Conservation (phyloP, 2,888 invertebrate genomes). For the Anthrax anthrax region DNA sequence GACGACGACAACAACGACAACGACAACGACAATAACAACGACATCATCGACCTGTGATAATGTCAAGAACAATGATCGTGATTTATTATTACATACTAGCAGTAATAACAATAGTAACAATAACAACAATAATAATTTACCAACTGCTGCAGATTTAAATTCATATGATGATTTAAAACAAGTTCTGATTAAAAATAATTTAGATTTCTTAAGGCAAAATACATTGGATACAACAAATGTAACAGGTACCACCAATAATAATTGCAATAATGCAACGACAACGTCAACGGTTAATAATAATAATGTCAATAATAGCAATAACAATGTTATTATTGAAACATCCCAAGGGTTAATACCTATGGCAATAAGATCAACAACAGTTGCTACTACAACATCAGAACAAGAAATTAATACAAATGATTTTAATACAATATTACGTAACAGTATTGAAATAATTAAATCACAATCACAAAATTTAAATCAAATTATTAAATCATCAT, state of each 20-base stretch:
- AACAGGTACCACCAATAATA: not conserved
- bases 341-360: slow-evolving; percentile 5
- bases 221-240: not conserved
- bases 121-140: slow-evolving; percentile 13
- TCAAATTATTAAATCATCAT: not conserved
- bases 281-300: not conserved
- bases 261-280: not conserved
- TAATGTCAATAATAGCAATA: not conserved
- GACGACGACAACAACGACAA: too few species aligned
- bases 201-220: slow-evolving; percentile 14
- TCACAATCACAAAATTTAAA: too few species aligned
- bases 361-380: not conserved
- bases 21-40: not conserved
- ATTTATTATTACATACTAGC: slow-evolving; percentile 14
- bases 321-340: slow-evolving; percentile 2
- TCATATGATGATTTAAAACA: slow-evolving; percentile 18
- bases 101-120: not conserved
- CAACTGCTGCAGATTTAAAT: slow-evolving; percentile 11
- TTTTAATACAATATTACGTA: slow-evolving; percentile 13
- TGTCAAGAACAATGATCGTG: slow-evolving; percentile 16
- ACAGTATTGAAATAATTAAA: slow-evolving; percentile 16
- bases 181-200: slow-evolving; percentile 17
- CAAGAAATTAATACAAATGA: not conserved
- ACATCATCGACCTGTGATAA: slow-evolving; percentile 17
- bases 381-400: not conserved